A percentile compares a stretch with the other conserved stretches of the same genome.
Evolutionary conservation across 2,888 invertebrate genomes (phyloP).

Genomic region (Conomelus anceps): DNA sequence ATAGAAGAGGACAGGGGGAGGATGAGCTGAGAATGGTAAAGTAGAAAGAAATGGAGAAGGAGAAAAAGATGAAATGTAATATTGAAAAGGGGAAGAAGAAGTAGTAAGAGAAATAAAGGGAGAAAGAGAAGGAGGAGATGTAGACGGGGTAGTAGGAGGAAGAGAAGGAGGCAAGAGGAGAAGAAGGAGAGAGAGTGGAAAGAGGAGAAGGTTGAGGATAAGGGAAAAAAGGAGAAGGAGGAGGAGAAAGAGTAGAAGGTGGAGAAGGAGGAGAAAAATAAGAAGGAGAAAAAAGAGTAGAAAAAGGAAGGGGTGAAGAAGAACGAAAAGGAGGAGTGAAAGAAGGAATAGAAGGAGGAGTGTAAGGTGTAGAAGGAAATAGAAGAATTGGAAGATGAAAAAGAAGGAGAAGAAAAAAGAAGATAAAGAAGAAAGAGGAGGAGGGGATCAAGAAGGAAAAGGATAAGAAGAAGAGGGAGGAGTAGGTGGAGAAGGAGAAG

Average conservation of each 20-base stretch:
- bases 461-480: neutral
- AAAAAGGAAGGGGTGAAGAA: neutral
- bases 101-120: neutral
- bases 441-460: neutral
- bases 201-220: neutral
- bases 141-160: neutral
- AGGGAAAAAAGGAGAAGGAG: neutral
- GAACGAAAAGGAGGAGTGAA: neutral
- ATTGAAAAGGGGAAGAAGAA: too few species aligned
- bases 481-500: too few species aligned
- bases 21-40: too few species aligned
- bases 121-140: neutral
- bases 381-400: neutral
- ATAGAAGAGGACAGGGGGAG: too few species aligned
- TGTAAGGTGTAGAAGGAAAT: neutral
- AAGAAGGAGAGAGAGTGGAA: neutral
- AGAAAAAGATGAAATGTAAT: too few species aligned
- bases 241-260: neutral
- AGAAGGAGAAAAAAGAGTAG: neutral
- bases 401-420: neutral
- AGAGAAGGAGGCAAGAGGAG: neutral
- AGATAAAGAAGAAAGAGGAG: neutral
- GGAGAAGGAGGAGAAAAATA: neutral
- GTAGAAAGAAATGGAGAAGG: too few species aligned
- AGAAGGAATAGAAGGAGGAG: neutral